Conservation (phyloP, 2,888 invertebrate genomes). For the Dastarcus helophoroides region DNA sequence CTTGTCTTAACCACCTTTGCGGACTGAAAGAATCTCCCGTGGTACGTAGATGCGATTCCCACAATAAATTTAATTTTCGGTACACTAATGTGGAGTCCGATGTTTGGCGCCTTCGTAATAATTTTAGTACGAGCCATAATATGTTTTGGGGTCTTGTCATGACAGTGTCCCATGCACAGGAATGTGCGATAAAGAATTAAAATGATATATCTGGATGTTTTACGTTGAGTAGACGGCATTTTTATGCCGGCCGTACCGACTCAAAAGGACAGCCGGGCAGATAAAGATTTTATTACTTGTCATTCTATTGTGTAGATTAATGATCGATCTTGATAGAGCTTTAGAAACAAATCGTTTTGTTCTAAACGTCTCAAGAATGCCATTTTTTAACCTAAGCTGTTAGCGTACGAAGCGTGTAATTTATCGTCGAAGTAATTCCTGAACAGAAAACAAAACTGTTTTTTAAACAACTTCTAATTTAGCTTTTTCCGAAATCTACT, state of each 20-base stretch:
- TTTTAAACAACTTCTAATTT: too few relatives aligned
- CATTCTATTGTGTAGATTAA: too few relatives aligned
- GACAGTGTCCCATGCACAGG: conserved; percentile 26
- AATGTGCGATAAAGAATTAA: conserved; percentile 31
- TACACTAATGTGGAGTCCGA: conserved; percentile 27
- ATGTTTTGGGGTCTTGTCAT: conserved; percentile 30
- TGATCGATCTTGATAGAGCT: too few relatives aligned
- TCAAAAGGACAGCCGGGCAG: too few relatives aligned
- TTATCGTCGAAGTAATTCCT: too few relatives aligned
- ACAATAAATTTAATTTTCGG: conserved; percentile 23
- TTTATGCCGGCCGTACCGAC: conserved; percentile 19
- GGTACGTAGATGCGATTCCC: background rate
- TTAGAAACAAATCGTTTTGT: too few relatives aligned
- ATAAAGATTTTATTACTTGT: too few relatives aligned
- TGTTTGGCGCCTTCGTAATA: conserved; percentile 34
- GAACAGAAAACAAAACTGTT: too few relatives aligned
- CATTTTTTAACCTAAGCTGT: too few relatives aligned
- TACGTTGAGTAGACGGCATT: conserved; percentile 17
- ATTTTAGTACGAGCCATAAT: conserved; percentile 30
- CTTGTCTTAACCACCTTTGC: background rate
- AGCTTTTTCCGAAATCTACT: too few relatives aligned
- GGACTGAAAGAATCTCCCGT: background rate
- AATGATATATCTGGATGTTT: conserved; percentile 29
- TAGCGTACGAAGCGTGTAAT: too few relatives aligned
- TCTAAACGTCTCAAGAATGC: too few relatives aligned